Evolutionary conservation across 35 echinoderm and acorn worm species (phyloP).

Genomic region (Apostichopus japonicus): DNA sequence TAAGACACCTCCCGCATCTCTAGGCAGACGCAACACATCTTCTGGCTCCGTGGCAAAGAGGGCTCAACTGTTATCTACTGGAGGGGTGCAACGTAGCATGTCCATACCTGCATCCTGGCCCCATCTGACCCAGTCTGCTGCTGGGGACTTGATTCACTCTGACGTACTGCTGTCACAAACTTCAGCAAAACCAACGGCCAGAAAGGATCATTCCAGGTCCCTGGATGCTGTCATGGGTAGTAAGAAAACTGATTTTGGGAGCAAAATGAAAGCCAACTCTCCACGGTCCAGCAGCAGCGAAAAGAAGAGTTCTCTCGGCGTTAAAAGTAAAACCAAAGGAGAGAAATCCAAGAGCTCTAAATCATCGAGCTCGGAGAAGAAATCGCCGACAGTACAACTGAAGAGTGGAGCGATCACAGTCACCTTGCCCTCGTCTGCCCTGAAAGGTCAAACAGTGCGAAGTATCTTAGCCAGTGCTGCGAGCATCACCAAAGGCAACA

Average conservation of each 20-base stretch:
- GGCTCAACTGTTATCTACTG: background rate
- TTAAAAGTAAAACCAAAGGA: conserved; percentile 37
- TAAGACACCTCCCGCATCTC: conserved; percentile 45
- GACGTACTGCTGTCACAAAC: background rate
- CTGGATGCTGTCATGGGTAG: background rate
- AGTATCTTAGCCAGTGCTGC: conserved; percentile 71
- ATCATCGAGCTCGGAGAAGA: conserved; percentile 33
- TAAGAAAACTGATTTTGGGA: background rate
- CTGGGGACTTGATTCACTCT: conserved; percentile 20
- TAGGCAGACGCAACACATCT: conserved; percentile 19
- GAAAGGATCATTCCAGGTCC: background rate
- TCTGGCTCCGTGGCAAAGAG: background rate
- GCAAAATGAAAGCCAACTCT: conserved; percentile 1
- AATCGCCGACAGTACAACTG: conserved; percentile 50
- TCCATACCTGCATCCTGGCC: conserved; percentile 38
- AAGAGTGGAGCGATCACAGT: conserved; percentile 62
- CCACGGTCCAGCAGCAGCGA: background rate
- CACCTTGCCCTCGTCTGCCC: conserved; percentile 62
- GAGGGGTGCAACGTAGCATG: conserved; percentile 35
- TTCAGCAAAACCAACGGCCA: background rate
- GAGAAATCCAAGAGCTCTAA: conserved; percentile 60
- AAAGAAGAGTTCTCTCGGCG: conserved; percentile 16
- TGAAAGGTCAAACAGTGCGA: conserved; percentile 73
- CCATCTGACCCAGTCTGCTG: background rate
- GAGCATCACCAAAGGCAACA: conserved; percentile 45